Evolutionary conservation across 1,140 invertebrate genomes (phyloP).

Genomic region (Caenorhabditis briggsae): DNA sequence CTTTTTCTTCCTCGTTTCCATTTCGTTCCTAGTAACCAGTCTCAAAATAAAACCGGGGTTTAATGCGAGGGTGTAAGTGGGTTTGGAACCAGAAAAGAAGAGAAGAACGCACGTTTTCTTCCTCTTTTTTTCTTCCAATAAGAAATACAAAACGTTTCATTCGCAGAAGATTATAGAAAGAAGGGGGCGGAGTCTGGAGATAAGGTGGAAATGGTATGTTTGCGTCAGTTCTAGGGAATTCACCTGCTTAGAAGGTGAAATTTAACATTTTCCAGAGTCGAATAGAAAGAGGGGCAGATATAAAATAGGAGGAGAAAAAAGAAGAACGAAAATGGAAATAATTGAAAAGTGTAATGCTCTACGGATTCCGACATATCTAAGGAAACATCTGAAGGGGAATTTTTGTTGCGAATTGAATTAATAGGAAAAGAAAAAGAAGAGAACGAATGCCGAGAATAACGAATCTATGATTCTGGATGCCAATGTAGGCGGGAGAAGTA

Average conservation of each 20-base stretch:
- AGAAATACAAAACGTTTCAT: no score
- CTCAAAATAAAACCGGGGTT: background rate
- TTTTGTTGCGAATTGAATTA: background rate
- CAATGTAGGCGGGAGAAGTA: background rate
- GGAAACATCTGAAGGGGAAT: background rate
- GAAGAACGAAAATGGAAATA: background rate
- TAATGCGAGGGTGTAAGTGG: background rate
- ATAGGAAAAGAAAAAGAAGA: background rate
- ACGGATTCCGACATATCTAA: background rate
- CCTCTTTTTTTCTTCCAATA: background rate
- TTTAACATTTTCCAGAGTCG: background rate
- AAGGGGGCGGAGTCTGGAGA: background rate
- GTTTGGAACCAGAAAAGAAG: constrained; percentile 1
- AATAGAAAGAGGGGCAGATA: background rate
- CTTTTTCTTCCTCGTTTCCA: no score
- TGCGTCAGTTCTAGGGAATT: background rate
- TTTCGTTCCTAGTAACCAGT: no score
- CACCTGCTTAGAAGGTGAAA: background rate
- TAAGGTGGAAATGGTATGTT: background rate
- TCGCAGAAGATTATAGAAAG: no score
- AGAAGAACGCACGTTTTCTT: background rate
- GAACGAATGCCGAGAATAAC: background rate
- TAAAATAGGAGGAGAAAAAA: background rate
- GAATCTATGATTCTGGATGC: background rate
- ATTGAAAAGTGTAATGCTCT: constrained; percentile 11